These are phyloP conservation scores for Hipposideros armiger DNA, from an alignment of 2,113 vertebrate genomes.

Conservation along the genomic window DNA sequence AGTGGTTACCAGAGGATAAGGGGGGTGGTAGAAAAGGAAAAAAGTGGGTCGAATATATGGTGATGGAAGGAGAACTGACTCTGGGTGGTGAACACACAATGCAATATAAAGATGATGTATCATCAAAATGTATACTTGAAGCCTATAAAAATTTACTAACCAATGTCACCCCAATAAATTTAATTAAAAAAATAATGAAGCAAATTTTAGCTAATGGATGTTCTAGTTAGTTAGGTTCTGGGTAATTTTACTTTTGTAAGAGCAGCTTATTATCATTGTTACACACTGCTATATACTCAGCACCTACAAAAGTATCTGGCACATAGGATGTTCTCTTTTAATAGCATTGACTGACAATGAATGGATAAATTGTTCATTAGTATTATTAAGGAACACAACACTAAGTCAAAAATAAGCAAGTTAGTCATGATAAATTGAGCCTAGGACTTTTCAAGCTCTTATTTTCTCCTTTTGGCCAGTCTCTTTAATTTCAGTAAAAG, in stretches of 20 bases:
- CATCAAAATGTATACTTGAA: no score
- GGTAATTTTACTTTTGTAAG: constrained; percentile 20
- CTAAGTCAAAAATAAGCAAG: constrained; percentile 26
- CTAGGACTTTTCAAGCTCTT: neutral
- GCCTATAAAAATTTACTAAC: no score
- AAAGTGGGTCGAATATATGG: no score
- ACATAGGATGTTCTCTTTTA: neutral
- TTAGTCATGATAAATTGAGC: neutral
- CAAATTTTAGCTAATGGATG: neutral
- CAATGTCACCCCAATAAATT: no score
- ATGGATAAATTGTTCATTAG: neutral
- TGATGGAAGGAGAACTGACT: no score
- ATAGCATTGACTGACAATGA: constrained; percentile 7
- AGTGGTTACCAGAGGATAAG: no score
- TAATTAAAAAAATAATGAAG: neutral
- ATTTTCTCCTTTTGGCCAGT: neutral
- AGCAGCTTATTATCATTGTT: neutral
- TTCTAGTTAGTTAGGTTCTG: neutral
- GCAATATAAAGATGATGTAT: no score
- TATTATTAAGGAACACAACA: neutral
- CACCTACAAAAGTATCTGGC: neutral
- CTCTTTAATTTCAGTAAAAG: constrained; percentile 38
- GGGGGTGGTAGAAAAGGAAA: no score
- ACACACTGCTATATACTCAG: neutral
- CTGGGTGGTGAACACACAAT: no score